Percentiles rank a stretch among this genome's conserved stretches.
phyloP scores from a whole-genome alignment of 37 sponge, comb jelly and placozoan genomes.

The Eunapius fragilis region DNA sequence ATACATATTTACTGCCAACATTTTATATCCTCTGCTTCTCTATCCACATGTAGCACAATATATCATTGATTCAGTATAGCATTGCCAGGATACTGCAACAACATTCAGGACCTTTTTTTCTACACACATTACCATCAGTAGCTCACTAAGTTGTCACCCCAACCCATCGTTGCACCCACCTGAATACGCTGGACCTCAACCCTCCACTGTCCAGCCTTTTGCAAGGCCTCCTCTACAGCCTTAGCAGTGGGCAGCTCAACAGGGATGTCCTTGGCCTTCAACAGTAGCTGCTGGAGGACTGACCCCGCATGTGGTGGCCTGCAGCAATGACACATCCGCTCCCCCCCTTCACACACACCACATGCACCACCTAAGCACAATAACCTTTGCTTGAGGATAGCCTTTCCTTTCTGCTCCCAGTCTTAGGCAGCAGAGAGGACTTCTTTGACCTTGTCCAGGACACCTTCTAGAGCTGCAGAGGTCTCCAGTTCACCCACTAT shows the following conservation, averaged over 20 bases:
- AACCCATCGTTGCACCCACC: conserved; percentile 14
- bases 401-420: conserved; percentile 76
- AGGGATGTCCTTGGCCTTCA: conserved; percentile 28
- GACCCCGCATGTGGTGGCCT: conserved; percentile 33
- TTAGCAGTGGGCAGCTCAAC: conserved; percentile 43
- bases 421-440: conserved; percentile 51
- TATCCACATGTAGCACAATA: too few species aligned
- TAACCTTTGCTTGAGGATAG: conserved; percentile 56
- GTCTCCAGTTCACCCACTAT: too few species aligned
- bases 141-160: background rate
- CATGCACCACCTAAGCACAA: too few species aligned
- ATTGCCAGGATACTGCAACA: too few species aligned
- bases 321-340: too few species aligned
- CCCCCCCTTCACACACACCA: background rate
- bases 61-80: too few species aligned
- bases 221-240: conserved; percentile 24
- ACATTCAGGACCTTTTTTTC: too few species aligned
- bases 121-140: background rate
- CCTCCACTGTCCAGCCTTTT: conserved; percentile 62
- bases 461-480: conserved; percentile 15
- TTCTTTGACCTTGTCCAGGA: conserved; percentile 9
- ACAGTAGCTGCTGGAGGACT: conserved; percentile 27
- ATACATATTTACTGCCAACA: too few species aligned
- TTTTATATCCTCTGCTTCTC: too few species aligned
- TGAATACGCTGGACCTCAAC: conserved; percentile 39